phyloP scores from a whole-genome alignment of 2,797 vertebrate genomes.

The Epinephelus coioides region DNA sequence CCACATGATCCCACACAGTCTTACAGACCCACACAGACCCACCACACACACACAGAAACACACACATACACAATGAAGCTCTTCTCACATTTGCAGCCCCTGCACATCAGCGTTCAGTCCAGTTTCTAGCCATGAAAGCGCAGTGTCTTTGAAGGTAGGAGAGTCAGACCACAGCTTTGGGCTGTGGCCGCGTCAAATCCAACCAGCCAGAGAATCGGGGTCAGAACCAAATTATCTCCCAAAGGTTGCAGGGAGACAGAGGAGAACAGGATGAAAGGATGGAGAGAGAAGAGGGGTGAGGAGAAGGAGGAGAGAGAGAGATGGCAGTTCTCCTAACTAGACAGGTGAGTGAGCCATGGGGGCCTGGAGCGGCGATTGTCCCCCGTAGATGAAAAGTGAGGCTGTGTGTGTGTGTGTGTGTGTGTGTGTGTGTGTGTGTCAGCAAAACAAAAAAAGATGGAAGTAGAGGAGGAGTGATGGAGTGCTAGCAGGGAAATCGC shows the following conservation, averaged over 20 bases:
- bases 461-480: not conserved
- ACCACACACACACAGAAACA: not conserved
- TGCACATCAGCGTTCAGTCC: constrained; percentile 32
- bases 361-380: not conserved
- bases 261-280: constrained; percentile 47
- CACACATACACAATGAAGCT: not conserved
- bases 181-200: constrained; percentile 57
- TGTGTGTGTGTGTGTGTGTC: not conserved
- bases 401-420: not conserved
- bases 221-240: constrained; percentile 78
- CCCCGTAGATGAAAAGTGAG: not conserved
- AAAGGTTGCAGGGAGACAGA: constrained; percentile 52
- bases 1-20: constrained; percentile 18
- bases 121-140: constrained; percentile 51
- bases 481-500: not conserved
- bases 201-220: constrained; percentile 63
- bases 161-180: constrained; percentile 49
- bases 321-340: not conserved
- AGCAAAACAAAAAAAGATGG: constrained; percentile 2
- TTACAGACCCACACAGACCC: constrained; percentile 12
- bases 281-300: not conserved
- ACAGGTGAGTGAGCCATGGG: constrained; percentile 5
- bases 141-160: constrained; percentile 65
- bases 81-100: constrained; percentile 9
- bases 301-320: constrained; percentile 21